phyloP scores from a whole-genome alignment of 1,140 invertebrate species.

The Vanessa tameamea region DNA sequence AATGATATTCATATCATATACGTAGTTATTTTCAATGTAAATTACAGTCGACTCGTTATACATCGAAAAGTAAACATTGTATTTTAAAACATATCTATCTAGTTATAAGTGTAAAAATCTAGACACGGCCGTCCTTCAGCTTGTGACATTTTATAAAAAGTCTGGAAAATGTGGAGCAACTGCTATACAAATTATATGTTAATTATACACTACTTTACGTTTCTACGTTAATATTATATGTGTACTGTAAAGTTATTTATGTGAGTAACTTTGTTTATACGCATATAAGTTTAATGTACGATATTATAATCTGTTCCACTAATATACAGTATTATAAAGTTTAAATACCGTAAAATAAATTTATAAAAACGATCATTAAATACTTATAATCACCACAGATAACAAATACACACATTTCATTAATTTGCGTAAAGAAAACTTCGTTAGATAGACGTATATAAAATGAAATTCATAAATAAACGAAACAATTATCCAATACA shows the following conservation, averaged over 20 bases:
- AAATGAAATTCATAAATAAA: neutral
- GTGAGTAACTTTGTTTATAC: neutral
- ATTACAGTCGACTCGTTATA: too few species aligned
- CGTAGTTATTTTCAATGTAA: too few species aligned
- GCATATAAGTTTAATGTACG: neutral
- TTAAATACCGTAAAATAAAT: too few species aligned
- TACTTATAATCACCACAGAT: too few species aligned
- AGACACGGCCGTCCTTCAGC: neutral
- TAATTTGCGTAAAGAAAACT: neutral
- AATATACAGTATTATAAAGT: too few species aligned
- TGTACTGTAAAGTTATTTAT: neutral
- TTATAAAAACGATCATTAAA: too few species aligned
- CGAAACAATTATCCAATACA: conserved; percentile 43
- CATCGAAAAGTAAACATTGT: too few species aligned
- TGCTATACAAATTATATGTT: neutral
- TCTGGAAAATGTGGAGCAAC: neutral
- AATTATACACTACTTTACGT: neutral
- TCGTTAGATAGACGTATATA: too few species aligned
- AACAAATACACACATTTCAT: neutral
- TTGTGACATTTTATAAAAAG: neutral
- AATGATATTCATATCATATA: too few species aligned
- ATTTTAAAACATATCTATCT: too few species aligned
- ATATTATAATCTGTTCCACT: too few species aligned
- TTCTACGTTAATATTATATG: neutral
- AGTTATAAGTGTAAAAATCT: neutral